Conservation (phyloP, 1,140 invertebrate species). For the Conus ventricosus region DNA sequence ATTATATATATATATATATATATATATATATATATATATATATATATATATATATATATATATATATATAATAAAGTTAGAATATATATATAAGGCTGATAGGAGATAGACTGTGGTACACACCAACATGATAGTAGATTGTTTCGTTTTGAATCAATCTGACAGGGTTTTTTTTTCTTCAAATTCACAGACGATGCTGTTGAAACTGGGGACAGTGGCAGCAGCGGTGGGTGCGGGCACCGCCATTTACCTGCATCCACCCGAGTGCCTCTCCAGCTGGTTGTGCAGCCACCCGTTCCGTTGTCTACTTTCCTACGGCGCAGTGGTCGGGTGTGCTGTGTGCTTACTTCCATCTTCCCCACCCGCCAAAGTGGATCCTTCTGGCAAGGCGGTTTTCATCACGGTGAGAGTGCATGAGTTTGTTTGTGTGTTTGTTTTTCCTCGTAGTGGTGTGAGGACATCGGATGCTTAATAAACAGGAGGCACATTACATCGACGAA, state of each 20-base stretch:
- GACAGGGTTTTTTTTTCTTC: no score
- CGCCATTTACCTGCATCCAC: slow-evolving; percentile 17
- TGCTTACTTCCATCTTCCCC: not conserved
- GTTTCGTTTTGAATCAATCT: no score
- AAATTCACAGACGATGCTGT: not conserved
- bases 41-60: no score
- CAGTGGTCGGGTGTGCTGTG: not conserved
- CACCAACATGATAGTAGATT: no score
- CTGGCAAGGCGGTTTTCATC: slow-evolving; percentile 45
- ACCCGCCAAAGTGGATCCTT: slow-evolving; percentile 33
- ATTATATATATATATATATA: no score
- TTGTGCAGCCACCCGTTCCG: not conserved
- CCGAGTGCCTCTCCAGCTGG: not conserved
- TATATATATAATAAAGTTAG: no score
- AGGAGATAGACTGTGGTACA: no score
- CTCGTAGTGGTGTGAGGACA: not conserved
- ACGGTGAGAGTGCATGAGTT: slow-evolving; percentile 35
- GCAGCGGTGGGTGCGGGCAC: slow-evolving; percentile 3
- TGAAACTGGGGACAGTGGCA: not conserved
- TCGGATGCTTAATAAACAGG: no score
- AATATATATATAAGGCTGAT: no score
- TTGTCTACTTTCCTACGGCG: not conserved
- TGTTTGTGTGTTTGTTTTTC: not conserved
- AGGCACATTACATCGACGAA: no score
- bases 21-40: no score